A percentile compares a stretch with the other conserved stretches of the same genome.
These are phyloP conservation scores for Vollenhovia emeryi DNA, from an alignment of 1,140 invertebrate genomes.

Conservation along the genomic window DNA sequence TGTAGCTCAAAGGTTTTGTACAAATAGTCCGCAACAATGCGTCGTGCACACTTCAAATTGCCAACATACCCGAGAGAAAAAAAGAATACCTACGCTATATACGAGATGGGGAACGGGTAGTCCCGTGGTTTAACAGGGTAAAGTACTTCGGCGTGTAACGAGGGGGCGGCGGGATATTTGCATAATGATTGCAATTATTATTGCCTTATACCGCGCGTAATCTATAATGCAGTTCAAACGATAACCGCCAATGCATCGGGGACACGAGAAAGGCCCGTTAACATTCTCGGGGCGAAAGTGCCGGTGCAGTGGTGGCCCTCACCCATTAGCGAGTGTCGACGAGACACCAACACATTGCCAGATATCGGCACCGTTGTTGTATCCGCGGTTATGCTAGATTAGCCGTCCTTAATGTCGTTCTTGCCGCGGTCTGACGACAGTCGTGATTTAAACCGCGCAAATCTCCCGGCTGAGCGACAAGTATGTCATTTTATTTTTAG, in stretches of 20 bases:
- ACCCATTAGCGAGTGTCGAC: conserved; percentile 42
- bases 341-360: conserved; percentile 47
- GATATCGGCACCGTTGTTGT: conserved; percentile 48
- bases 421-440: conserved; percentile 20
- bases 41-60: conserved; percentile 46
- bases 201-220: conserved; percentile 69
- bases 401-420: conserved; percentile 48
- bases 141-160: conserved; percentile 55
- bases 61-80: conserved; percentile 14
- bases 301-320: conserved; percentile 39
- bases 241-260: conserved; percentile 72
- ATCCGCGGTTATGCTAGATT: conserved; percentile 45
- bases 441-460: conserved; percentile 43
- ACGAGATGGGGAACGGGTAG: background rate
- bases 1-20: conserved; percentile 48
- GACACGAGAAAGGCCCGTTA: conserved; percentile 72
- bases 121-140: conserved; percentile 1
- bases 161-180: conserved; percentile 64
- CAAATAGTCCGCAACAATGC: conserved; percentile 46
- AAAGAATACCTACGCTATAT: conserved; percentile 6
- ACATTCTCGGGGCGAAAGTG: conserved; percentile 61
- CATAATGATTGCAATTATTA: conserved; percentile 75
- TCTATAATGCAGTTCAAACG: conserved; percentile 69
- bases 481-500: conserved; percentile 22
- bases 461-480: conserved; percentile 34